Percentiles rank a stretch among this genome's conserved stretches.
These are phyloP conservation scores for Eristalis tenax DNA, from an alignment of 2,888 invertebrate genomes.

Conservation along the genomic window DNA sequence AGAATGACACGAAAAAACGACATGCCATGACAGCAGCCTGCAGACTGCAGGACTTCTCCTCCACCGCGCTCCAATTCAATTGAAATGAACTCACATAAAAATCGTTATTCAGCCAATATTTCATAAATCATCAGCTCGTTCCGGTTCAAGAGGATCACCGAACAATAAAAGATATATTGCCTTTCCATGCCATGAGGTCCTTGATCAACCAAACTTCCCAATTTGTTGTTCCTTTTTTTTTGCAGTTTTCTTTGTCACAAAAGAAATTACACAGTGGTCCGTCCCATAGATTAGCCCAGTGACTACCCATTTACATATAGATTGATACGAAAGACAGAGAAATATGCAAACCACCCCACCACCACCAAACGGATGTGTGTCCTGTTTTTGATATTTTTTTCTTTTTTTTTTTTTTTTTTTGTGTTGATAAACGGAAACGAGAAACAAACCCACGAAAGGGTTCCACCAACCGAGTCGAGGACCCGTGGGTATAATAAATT, in stretches of 20 bases:
- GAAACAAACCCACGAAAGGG: conserved; percentile 13
- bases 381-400: background rate
- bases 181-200: background rate
- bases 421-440: background rate
- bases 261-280: background rate
- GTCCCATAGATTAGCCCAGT: conserved; percentile 8
- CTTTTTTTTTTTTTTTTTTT: background rate
- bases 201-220: background rate
- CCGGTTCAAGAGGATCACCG: background rate
- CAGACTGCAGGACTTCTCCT: background rate
- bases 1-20: background rate
- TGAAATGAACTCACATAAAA: background rate
- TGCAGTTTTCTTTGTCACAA: background rate
- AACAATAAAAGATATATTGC: background rate
- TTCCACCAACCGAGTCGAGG: conserved; percentile 43
- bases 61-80: background rate
- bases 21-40: background rate
- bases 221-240: background rate
- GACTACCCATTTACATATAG: conserved; percentile 5
- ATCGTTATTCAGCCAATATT: background rate
- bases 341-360: background rate
- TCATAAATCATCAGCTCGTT: background rate
- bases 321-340: conserved; percentile 3
- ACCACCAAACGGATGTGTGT: background rate
- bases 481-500: conserved; percentile 79